phyloP scores from a whole-genome alignment of 2,888 invertebrate genomes.

The Andrena fulva region DNA sequence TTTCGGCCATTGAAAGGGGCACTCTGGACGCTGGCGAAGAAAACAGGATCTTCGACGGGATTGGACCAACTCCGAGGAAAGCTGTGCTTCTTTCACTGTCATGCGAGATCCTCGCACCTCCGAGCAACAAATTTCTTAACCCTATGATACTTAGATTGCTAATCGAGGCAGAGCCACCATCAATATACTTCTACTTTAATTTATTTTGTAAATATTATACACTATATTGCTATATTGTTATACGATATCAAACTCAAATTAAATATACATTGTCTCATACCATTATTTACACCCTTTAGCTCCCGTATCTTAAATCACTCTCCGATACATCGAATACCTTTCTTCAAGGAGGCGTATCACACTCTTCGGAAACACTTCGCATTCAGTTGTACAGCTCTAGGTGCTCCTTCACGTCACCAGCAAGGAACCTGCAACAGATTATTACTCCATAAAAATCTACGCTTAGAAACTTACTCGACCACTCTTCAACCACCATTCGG shows the following conservation, averaged over 20 bases:
- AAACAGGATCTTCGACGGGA: constrained; percentile 29
- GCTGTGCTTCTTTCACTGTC: constrained; percentile 64
- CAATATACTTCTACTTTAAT: constrained; percentile 79
- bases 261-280: constrained; percentile 81
- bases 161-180: constrained; percentile 70
- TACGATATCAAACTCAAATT: constrained; percentile 78
- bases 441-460: not conserved
- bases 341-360: no score
- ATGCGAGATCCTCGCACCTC: constrained; percentile 54
- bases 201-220: constrained; percentile 84
- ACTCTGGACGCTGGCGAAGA: constrained; percentile 44
- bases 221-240: constrained; percentile 79
- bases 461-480: not conserved
- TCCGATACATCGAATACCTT: not conserved
- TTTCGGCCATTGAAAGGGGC: constrained; percentile 63
- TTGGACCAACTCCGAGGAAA: constrained; percentile 48
- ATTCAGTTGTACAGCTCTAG: not conserved
- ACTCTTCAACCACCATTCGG: not conserved
- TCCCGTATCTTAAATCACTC: not conserved
- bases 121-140: constrained; percentile 51
- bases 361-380: not conserved
- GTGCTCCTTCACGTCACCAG: no score
- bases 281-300: constrained; percentile 53
- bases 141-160: constrained; percentile 68
- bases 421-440: constrained; percentile 23